Percentiles rank a stretch among this genome's conserved stretches.
These are phyloP conservation scores for Melanotaenia boesemani DNA, from an alignment of 2,797 vertebrate genomes.

Conservation along the genomic window DNA sequence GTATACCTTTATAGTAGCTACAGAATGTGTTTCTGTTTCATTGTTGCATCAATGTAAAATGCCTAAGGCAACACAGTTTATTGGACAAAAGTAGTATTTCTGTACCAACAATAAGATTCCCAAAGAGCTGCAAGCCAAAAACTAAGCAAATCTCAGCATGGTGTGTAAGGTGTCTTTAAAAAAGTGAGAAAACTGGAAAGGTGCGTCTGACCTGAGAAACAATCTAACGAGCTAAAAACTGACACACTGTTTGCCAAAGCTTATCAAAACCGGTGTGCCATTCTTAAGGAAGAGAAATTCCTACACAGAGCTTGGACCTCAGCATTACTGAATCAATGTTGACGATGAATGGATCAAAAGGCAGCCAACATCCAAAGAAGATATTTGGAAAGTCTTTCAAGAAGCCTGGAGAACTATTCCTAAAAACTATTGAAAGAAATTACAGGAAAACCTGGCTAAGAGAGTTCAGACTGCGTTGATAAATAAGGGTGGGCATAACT, in stretches of 20 bases:
- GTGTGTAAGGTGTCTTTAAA: neutral
- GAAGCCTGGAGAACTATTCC: neutral
- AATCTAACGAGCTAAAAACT: too few relatives aligned
- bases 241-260: too few relatives aligned
- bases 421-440: neutral
- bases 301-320: neutral
- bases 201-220: neutral
- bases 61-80: too few relatives aligned
- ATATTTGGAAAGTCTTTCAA: neutral
- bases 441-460: neutral
- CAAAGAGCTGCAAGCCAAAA: neutral
- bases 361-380: neutral
- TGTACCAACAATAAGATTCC: neutral
- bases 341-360: neutral
- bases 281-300: neutral
- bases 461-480: neutral
- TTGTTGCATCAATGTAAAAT: neutral
- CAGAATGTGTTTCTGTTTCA: neutral
- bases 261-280: too few relatives aligned
- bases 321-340: neutral
- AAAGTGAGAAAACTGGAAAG: neutral
- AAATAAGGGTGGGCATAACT: neutral
- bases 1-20: neutral
- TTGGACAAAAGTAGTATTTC: neutral
- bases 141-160: too few relatives aligned